Percentiles rank a stretch among this genome's conserved stretches.
Evolutionary conservation across 2,888 invertebrate species (phyloP).

Genomic region (Strigamia maritima): DNA sequence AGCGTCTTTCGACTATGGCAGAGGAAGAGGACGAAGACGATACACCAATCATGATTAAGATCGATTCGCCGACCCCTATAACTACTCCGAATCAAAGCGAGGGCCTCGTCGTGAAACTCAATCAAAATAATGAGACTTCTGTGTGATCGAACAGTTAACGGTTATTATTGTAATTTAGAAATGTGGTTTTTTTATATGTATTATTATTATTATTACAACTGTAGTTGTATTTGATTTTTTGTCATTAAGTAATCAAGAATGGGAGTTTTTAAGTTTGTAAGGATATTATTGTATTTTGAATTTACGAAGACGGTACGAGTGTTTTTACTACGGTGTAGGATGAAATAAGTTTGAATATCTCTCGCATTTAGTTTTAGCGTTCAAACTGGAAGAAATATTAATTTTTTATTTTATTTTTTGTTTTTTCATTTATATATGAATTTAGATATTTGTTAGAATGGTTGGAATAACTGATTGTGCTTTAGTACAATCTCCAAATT

Average conservation of each 20-base stretch:
- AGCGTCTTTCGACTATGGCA: slow-evolving; percentile 76
- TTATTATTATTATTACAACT: slow-evolving; percentile 1
- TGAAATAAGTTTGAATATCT: background rate
- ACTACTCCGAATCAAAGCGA: background rate
- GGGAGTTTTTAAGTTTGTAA: background rate
- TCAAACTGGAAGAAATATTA: background rate
- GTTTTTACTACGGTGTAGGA: slow-evolving; percentile 11
- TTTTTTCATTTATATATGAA: background rate
- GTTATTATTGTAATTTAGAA: slow-evolving; percentile 17
- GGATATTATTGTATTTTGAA: background rate
- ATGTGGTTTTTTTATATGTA: background rate
- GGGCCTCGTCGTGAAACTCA: background rate
- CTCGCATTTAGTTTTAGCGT: background rate
- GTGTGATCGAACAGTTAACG: background rate
- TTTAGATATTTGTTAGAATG: background rate
- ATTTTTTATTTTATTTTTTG: background rate
- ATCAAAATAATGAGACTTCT: slow-evolving; percentile 22
- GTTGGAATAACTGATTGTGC: background rate
- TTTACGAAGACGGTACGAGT: background rate
- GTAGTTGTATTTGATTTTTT: background rate
- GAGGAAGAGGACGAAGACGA: slow-evolving; percentile 74
- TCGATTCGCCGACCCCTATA: slow-evolving; percentile 46
- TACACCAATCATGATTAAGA: slow-evolving; percentile 47
- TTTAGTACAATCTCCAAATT: background rate
- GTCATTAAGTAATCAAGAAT: background rate